These are phyloP conservation scores for Gulo gulo DNA, from an alignment of 2,113 vertebrate species.

Conservation along the genomic window DNA sequence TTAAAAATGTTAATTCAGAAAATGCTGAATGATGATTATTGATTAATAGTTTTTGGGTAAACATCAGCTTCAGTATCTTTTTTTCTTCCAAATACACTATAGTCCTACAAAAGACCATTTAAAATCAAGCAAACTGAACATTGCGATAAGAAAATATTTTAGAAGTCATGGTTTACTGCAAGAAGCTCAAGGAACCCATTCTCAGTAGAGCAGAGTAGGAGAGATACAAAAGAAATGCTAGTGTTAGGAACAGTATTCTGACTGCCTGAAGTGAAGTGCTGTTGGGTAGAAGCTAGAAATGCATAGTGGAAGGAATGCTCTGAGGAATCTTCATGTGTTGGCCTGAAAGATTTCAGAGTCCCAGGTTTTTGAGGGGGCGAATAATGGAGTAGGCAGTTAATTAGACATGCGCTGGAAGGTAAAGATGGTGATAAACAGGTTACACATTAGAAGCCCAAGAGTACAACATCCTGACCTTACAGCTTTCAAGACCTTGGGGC, in stretches of 20 bases:
- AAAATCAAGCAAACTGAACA: neutral
- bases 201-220: neutral
- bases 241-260: neutral
- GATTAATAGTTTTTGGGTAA: neutral
- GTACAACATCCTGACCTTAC: neutral
- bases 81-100: neutral
- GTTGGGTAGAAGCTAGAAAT: neutral
- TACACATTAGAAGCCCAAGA: neutral
- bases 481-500: neutral
- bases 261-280: neutral
- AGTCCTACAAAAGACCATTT: neutral
- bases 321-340: neutral
- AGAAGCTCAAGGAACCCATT: neutral
- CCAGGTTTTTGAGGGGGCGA: neutral
- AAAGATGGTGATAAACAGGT: neutral
- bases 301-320: neutral
- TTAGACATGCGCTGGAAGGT: neutral
- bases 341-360: neutral
- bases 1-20: neutral
- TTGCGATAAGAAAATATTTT: neutral
- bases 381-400: neutral
- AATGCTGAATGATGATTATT: neutral
- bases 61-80: neutral
- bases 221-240: neutral
- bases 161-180: neutral